Evolutionary conservation across 2,797 vertebrate species (phyloP).

Genomic region (Scyliorhinus canicula): DNA sequence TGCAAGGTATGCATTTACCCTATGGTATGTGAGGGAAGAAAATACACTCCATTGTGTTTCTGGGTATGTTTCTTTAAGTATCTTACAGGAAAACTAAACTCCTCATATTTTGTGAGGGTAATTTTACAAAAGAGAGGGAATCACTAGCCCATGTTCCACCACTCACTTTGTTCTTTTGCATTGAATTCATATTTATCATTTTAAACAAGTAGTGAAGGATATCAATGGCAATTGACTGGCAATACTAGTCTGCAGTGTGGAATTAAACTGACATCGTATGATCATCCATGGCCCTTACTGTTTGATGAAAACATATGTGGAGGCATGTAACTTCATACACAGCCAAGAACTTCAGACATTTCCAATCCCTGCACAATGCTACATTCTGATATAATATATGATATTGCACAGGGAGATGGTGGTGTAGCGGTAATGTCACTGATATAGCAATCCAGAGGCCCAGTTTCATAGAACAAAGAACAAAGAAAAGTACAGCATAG

Average conservation of each 20-base stretch:
- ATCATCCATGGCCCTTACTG: background rate
- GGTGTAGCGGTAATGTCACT: no score
- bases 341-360: background rate
- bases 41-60: background rate
- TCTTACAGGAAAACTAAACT: background rate
- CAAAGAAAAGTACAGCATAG: no score
- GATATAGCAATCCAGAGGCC: no score
- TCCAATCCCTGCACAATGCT: background rate
- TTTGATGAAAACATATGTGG: background rate
- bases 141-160: background rate
- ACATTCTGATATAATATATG: background rate
- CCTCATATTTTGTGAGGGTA: background rate
- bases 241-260: background rate
- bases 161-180: background rate
- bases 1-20: background rate
- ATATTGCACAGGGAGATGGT: background rate
- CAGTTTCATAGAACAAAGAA: no score
- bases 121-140: background rate
- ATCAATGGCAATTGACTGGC: background rate
- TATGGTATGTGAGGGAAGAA: background rate
- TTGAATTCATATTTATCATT: background rate
- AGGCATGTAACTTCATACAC: background rate
- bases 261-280: background rate
- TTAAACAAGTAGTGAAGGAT: background rate
- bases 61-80: background rate